Base-by-base conservation (phyloP, 2,797 vertebrate genomes). In the Passerculus sandwichensis region DNA sequence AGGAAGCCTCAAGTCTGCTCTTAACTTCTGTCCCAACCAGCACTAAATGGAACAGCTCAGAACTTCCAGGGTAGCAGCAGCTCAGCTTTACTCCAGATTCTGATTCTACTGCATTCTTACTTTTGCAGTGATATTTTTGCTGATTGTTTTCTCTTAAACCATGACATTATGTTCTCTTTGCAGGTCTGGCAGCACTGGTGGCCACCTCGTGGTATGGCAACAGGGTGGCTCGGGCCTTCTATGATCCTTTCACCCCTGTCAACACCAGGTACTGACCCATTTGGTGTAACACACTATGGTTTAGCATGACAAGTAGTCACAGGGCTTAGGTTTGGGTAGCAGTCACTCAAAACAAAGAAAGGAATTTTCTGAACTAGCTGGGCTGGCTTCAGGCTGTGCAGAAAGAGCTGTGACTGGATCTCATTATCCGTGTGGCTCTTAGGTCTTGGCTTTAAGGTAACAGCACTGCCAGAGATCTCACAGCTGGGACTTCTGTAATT, bases 201-300 rank as follows among this genome's bases (percentile, higher is more conserved):
- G 98, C 98, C 93, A 98, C 98, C 0, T 97, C 98, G 0, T 98
- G 98, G 98, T 98, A 98, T 1, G 98, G 98, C 72, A 96, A 98
- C 88, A 95, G 95, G 77, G 96, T 98, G 77, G 97, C 97, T 83
- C 97, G 93, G 62, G 97, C 98, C 18, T 98, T 98, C 75, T 98
- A 98, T 64, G 95, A 98, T 78, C 97, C 97, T 17, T 91, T 94
- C 81, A 98, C 98, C 12, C 98, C 98, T 0, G 97, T 98, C 93
- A 98, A 98, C 95, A 96, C 97, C 95, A 98, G 98, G 98, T 98
- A 98, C 96, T 66, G 67, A 51, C 26, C 44, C 36, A n/a, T 88
- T 78, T 60, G 23, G 36, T 44, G 4, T 32, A 65, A 77, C 13
- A 79, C 22, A 44, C 27, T 30, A 1, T 18, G 16, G 7, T 32